Conservation (phyloP, 2,797 vertebrate species). For the Orientallactaga sibirica region DNA sequence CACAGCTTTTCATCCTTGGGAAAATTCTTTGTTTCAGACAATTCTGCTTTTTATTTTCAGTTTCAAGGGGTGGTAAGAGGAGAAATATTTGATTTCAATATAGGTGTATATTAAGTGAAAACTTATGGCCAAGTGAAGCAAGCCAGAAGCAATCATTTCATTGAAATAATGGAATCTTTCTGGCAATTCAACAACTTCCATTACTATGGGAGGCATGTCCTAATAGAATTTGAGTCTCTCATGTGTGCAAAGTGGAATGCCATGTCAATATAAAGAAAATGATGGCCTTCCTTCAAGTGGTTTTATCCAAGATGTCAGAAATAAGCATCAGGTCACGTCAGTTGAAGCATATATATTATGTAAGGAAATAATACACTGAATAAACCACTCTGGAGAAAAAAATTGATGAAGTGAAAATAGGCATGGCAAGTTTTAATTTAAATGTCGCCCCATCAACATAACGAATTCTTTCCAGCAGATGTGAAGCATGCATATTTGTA, state of each 20-base stretch:
- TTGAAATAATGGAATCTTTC: slow-evolving; percentile 39
- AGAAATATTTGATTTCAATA: neutral
- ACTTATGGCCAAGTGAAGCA: slow-evolving; percentile 5
- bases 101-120: slow-evolving; percentile 29
- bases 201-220: neutral
- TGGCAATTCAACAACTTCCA: neutral
- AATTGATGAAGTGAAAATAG: slow-evolving; percentile 16
- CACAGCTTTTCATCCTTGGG: neutral
- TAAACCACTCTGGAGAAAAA: neutral
- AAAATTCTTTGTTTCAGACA: slow-evolving; percentile 31
- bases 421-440: neutral
- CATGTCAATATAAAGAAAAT: slow-evolving; percentile 2
- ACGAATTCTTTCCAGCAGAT: neutral
- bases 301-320: slow-evolving; percentile 22
- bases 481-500: neutral
- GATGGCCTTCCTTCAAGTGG: neutral
- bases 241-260: neutral
- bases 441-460: neutral
- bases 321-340: neutral
- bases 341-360: neutral
- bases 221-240: neutral
- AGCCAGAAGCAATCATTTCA: neutral
- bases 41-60: slow-evolving; percentile 29
- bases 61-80: neutral
- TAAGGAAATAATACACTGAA: neutral